Evolutionary conservation across 2,113 vertebrate species (phyloP), one percentile per base, ranked within the genome.

Genomic region (Empidonax traillii): DNA sequence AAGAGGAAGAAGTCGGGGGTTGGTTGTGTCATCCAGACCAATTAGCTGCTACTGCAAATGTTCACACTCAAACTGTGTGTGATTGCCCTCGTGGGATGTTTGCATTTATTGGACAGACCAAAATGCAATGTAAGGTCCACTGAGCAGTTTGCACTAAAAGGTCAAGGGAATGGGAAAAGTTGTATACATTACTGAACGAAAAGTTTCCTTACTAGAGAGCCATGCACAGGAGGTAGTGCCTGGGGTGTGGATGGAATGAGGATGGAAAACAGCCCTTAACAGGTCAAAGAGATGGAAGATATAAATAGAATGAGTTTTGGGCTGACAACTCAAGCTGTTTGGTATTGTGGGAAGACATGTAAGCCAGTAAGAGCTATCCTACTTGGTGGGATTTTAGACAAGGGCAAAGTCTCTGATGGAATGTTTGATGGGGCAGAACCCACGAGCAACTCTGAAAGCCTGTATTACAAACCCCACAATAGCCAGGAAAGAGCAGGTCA

Each of bases 1-100:
- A 44, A 67, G 61, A 55, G 35, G 33, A 76, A 13, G 63, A 44
- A 39, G 7, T 2, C 62, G 18, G 41, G 10, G 7, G 3, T 25
- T 46, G 47, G 5, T 20, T 24, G 3, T 2, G 22, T 2, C 6
- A 1, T 3, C 18, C 27, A 49, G 21, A 28, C 17, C 3, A 3
- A 16, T 56, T 3, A 37, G n/a, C 24, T 79, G 49, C 12, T 22
- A 3, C 33, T 61, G 24, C 0, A 3, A 76, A 12, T 52, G 2
- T 46, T 65, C 18, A 30, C 53, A 21, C 25, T 71, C 9, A 19
- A 27, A 44, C 73, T 55, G 21, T 28, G 49, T 15, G 8, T 69
- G 67, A 21, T 84, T 33, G 23, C 58, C 23, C 75, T 35, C 9
- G 1, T 14, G 76, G 44, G 51, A 15, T 20, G 5, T 10, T 23